Evolutionary conservation across 2,888 invertebrate genomes (phyloP).

Genomic region (Timema cristinae): DNA sequence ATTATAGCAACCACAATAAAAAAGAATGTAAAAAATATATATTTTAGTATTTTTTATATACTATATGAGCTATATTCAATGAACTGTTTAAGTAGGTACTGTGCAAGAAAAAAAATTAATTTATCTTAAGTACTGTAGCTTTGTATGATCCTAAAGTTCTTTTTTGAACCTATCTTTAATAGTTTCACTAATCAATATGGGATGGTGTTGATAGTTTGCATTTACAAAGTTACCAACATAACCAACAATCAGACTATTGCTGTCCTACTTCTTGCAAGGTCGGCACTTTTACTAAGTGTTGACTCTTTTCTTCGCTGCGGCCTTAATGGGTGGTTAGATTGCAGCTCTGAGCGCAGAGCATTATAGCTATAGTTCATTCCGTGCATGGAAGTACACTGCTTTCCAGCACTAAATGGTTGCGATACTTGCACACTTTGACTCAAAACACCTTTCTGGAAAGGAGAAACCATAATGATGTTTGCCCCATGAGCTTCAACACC

Average conservation of each 20-base stretch:
- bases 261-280: not conserved
- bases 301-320: constrained; percentile 5
- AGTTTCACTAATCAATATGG: no score
- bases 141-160: not conserved
- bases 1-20: no score
- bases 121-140: not conserved
- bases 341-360: not conserved
- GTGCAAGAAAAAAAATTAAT: not conserved
- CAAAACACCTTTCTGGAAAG: not conserved
- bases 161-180: not conserved
- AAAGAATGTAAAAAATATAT: no score
- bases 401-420: no score
- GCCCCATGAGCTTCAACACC: not conserved
- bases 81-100: not conserved
- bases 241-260: not conserved
- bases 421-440: not conserved
- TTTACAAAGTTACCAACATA: not conserved
- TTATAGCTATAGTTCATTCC: constrained; percentile 1
- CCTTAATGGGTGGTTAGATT: not conserved
- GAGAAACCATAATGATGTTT: not conserved
- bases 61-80: no score
- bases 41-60: no score
- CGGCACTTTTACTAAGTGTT: not conserved
- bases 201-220: no score
- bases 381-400: not conserved